Percentiles rank a stretch among this genome's conserved stretches.
Evolutionary conservation across 2,888 invertebrate genomes (phyloP).

Genomic region (Hanleya hanleyi): DNA sequence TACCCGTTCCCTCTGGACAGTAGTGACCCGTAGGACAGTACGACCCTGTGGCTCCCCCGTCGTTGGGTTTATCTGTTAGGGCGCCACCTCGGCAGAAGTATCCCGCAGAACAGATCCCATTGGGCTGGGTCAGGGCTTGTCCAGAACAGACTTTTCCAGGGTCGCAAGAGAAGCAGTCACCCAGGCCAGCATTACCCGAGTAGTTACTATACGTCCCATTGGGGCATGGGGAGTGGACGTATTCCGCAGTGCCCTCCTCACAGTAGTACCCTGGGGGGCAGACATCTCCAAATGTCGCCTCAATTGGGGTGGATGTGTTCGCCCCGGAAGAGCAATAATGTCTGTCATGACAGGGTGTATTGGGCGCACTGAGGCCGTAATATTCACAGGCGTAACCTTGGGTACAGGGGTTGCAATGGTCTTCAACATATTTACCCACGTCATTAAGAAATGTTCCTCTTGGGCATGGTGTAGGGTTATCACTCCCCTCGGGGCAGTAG

Average conservation of each 20-base stretch:
- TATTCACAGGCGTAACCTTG: conserved; percentile 60
- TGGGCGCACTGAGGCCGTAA: conserved; percentile 56
- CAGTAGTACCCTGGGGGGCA: conserved; percentile 70
- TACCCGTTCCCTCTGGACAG: conserved; percentile 66
- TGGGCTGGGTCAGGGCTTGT: conserved; percentile 59
- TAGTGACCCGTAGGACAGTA: conserved; percentile 64
- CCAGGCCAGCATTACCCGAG: conserved; percentile 50
- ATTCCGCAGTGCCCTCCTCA: conserved; percentile 59
- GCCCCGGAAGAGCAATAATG: conserved; percentile 64
- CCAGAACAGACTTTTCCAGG: conserved; percentile 66
- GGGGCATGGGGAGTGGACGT: conserved; percentile 56
- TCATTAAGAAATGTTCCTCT: conserved; percentile 60
- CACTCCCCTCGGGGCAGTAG: conserved; percentile 66
- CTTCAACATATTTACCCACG: conserved; percentile 49
- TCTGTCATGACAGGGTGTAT: conserved; percentile 57
- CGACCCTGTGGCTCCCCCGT: conserved; percentile 68
- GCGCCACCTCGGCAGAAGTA: conserved; percentile 67
- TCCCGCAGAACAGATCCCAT: conserved; percentile 64
- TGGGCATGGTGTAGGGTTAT: conserved; percentile 65
- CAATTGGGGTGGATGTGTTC: conserved; percentile 46
- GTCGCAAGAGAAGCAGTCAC: conserved; percentile 64
- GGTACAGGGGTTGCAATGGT: conserved; percentile 61
- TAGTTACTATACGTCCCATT: conserved; percentile 70
- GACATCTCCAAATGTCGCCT: conserved; percentile 52
- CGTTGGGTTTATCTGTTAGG: conserved; percentile 60